These are phyloP conservation scores for Brachyhypopomus gauderio DNA, from an alignment of 2,113 vertebrate species.

Conservation along the genomic window DNA sequence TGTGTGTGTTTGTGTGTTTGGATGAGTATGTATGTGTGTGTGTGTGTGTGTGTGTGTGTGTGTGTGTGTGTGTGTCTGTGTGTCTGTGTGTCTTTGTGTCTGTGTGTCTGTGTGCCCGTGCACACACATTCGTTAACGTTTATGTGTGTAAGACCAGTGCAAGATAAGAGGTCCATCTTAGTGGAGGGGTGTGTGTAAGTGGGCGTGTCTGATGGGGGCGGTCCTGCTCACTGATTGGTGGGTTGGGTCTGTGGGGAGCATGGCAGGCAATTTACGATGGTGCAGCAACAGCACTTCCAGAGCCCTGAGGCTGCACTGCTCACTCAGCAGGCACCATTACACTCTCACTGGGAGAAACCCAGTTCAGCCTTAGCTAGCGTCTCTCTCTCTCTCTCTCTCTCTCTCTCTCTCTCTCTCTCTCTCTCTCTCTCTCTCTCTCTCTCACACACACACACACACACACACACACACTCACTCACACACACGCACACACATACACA, in stretches of 20 bases:
- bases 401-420: no score
- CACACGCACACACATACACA: neutral
- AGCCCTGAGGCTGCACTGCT: slow-evolving; percentile 59
- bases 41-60: slow-evolving; percentile 30
- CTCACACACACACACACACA: slow-evolving; percentile 31
- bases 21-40: slow-evolving; percentile 57
- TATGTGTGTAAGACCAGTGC: slow-evolving; percentile 18
- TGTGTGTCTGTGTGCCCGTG: slow-evolving; percentile 50
- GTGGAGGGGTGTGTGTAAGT: slow-evolving; percentile 37
- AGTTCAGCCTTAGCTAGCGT: neutral
- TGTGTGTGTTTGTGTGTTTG: slow-evolving; percentile 50
- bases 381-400: no score
- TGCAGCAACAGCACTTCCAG: slow-evolving; percentile 53
- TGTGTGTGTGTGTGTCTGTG: slow-evolving; percentile 50
- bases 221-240: slow-evolving; percentile 65
- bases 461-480: neutral
- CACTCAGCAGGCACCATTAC: slow-evolving; percentile 74
- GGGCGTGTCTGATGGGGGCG: slow-evolving; percentile 65
- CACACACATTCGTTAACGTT: slow-evolving; percentile 21
- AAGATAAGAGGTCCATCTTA: slow-evolving; percentile 37
- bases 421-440: neutral
- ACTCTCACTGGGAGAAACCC: slow-evolving; percentile 50
- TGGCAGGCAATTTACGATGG: slow-evolving; percentile 49
- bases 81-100: slow-evolving; percentile 3
- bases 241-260: slow-evolving; percentile 47